Conservation (phyloP, 2,797 vertebrate species). For the Pipistrellus pygmaeus region DNA sequence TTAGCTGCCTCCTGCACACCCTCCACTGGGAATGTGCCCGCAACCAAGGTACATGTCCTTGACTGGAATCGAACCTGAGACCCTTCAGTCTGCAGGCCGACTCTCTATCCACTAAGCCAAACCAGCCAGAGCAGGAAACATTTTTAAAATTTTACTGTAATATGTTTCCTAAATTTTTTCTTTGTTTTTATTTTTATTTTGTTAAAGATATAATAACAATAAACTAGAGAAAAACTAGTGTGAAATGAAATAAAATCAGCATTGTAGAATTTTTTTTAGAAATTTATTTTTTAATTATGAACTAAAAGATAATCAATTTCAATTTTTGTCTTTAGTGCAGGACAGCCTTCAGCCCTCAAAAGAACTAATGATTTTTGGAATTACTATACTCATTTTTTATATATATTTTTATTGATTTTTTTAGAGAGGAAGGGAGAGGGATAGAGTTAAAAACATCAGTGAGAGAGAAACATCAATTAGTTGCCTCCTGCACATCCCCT, state of each 20-base stretch:
- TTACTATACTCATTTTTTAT: background rate
- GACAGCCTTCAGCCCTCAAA: background rate
- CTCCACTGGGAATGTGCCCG: too few relatives aligned
- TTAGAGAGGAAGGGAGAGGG: too few relatives aligned
- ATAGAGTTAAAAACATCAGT: too few relatives aligned
- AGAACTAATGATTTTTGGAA: background rate
- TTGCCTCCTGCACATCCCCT: too few relatives aligned
- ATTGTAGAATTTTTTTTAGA: background rate
- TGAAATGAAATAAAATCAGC: constrained; percentile 9
- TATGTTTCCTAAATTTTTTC: background rate
- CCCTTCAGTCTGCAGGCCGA: too few relatives aligned
- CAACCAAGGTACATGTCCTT: too few relatives aligned
- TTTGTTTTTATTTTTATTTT: background rate
- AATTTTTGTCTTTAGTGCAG: background rate
- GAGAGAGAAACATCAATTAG: too few relatives aligned
- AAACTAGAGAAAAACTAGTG: background rate
- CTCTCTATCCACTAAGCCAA: too few relatives aligned
- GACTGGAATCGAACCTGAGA: too few relatives aligned
- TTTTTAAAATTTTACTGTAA: constrained; percentile 4
- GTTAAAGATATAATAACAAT: constrained; percentile 6
- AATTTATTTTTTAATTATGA: constrained; percentile 31
- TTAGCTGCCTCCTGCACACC: too few relatives aligned
- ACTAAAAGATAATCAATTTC: background rate
- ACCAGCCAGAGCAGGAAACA: too few relatives aligned
- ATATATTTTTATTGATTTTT: too few relatives aligned